Conservation (phyloP, 2,113 vertebrate genomes). For the Atlantisia rogersi region DNA sequence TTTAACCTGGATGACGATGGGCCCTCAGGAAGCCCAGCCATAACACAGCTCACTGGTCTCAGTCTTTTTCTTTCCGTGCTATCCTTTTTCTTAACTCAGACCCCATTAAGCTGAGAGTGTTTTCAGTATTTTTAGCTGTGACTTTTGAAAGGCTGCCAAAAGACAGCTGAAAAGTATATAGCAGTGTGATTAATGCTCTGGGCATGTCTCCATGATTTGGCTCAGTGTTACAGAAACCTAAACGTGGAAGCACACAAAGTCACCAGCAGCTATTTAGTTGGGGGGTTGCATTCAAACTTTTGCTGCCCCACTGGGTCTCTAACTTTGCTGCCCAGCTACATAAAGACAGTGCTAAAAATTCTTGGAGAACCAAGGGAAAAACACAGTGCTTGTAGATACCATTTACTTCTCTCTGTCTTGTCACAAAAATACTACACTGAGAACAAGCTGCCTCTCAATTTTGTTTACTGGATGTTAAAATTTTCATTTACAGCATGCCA, state of each 20-base stretch:
- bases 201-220: background rate
- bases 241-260: background rate
- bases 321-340: background rate
- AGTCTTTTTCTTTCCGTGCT: background rate
- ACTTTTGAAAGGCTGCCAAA: constrained; percentile 48
- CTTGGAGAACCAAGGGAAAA: background rate
- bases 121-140: constrained; percentile 50
- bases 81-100: background rate
- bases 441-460: background rate
- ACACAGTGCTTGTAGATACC: background rate
- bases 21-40: background rate
- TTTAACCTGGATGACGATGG: background rate
- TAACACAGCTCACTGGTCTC: background rate
- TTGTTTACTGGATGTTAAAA: background rate
- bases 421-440: background rate
- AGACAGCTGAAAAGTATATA: background rate
- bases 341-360: background rate
- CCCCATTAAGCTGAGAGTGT: background rate
- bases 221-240: background rate
- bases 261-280: background rate
- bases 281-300: background rate
- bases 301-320: background rate
- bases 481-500: background rate
- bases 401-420: background rate
- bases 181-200: background rate